phyloP scores from a whole-genome alignment of 1,140 invertebrate species.

The Bombus turneri region DNA sequence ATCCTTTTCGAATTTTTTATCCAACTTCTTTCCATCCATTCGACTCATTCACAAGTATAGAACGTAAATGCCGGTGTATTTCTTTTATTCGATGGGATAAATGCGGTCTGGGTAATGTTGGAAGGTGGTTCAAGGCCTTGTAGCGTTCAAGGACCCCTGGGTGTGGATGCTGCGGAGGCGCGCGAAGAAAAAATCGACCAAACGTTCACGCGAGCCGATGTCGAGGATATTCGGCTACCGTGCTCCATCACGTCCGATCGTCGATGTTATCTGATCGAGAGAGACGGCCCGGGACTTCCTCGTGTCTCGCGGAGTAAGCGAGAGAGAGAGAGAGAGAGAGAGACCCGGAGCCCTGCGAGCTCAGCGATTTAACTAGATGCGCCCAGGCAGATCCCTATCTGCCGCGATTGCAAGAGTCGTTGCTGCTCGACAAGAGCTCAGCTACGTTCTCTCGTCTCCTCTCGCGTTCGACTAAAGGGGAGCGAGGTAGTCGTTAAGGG shows the following conservation, averaged over 20 bases:
- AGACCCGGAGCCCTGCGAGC: not conserved
- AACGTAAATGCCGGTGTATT: not conserved
- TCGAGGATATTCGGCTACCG: constrained; percentile 61
- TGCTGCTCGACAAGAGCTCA: constrained; percentile 20
- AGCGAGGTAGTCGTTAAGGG: constrained; percentile 14
- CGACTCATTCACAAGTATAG: not conserved
- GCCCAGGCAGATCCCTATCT: constrained; percentile 58
- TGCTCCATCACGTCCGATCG: constrained; percentile 60
- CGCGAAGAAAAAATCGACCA: not conserved
- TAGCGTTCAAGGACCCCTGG: constrained; percentile 41
- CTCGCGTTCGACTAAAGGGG: constrained; percentile 2
- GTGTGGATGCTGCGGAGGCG: not conserved
- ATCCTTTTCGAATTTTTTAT: not conserved
- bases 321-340: not conserved
- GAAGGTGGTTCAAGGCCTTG: constrained; percentile 13
- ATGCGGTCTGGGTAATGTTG: not conserved
- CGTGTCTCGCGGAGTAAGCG: constrained; percentile 6
- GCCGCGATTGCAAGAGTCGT: constrained; percentile 38
- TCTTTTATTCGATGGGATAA: not conserved
- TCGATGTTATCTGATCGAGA: constrained; percentile 54
- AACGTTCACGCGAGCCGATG: constrained; percentile 21
- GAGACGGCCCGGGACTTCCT: constrained; percentile 40
- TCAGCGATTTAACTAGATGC: constrained; percentile 63
- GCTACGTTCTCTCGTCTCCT: not conserved
- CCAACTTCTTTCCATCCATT: not conserved